phyloP scores from a whole-genome alignment of 2,888 invertebrate genomes.

The Nycteola revayana region DNA sequence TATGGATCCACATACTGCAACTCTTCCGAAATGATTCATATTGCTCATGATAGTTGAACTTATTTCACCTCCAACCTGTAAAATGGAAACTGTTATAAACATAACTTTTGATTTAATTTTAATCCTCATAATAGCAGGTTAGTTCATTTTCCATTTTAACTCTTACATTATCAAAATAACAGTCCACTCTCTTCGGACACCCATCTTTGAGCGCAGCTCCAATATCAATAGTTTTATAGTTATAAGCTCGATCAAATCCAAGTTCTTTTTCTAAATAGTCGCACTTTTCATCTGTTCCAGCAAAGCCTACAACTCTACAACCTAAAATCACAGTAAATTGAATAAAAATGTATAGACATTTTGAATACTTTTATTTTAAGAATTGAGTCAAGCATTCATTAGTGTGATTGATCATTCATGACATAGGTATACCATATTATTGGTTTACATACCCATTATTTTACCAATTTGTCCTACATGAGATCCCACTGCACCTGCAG shows the following conservation, averaged over 20 bases:
- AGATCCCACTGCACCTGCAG: conserved; percentile 90
- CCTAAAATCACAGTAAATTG: conserved; percentile 36
- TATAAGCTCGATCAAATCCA: conserved; percentile 87
- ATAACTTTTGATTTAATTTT: too few relatives aligned
- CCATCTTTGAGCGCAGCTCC: conserved; percentile 81
- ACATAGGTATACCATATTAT: too few relatives aligned
- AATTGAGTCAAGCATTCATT: too few relatives aligned
- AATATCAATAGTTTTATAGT: conserved; percentile 86
- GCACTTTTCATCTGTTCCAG: conserved; percentile 88
- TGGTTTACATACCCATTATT: conserved; percentile 73
- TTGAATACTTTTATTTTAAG: too few relatives aligned
- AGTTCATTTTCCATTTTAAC: too few relatives aligned
- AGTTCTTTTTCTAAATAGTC: conserved; percentile 85
- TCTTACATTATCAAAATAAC: conserved; percentile 90
- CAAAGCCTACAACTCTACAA: conserved; percentile 80
- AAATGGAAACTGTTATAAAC: too few relatives aligned
- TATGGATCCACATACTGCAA: conserved; percentile 87
- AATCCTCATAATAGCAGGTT: too few relatives aligned
- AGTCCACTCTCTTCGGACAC: conserved; percentile 87
- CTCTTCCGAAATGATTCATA: conserved; percentile 85
- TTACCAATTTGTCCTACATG: conserved; percentile 91
- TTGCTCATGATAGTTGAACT: conserved; percentile 83
- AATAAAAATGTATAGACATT: too few relatives aligned
- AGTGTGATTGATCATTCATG: too few relatives aligned
- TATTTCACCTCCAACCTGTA: conserved; percentile 89